Evolutionary conservation across 1,140 invertebrate genomes (phyloP).

Genomic region (Orchesella cincta): DNA sequence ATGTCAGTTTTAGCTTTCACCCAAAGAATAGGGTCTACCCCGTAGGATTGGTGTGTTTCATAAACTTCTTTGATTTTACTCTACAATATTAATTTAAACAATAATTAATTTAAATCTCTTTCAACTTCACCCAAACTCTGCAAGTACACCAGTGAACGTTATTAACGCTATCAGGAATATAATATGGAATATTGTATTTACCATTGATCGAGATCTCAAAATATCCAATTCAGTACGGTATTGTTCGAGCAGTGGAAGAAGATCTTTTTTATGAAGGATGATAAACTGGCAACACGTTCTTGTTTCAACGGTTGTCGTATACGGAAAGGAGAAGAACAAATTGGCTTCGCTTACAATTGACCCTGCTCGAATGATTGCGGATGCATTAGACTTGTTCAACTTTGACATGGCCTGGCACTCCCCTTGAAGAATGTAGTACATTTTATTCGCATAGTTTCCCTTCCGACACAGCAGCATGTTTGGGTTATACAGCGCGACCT

Average conservation of each 20-base stretch:
- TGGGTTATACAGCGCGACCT: slow-evolving; percentile 45
- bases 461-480: slow-evolving; percentile 44
- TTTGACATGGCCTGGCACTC: slow-evolving; percentile 41
- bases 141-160: not conserved
- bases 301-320: slow-evolving; percentile 43
- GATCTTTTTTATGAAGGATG: not conserved
- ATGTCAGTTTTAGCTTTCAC: not conserved
- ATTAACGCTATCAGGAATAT: too few relatives aligned
- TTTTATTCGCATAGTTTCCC: slow-evolving; percentile 40
- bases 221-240: not conserved
- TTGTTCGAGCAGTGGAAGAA: not conserved
- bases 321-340: slow-evolving; percentile 45
- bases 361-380: slow-evolving; percentile 41
- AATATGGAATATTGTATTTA: too few relatives aligned
- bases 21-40: slow-evolving; percentile 32
- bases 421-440: slow-evolving; percentile 50
- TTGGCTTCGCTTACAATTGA: slow-evolving; percentile 46
- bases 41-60: slow-evolving; percentile 5
- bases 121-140: not conserved
- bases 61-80: slow-evolving; percentile 5
- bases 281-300: slow-evolving; percentile 33
- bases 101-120: not conserved
- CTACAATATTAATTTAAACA: not conserved
- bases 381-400: slow-evolving; percentile 29
- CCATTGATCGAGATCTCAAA: not conserved